Base-by-base conservation (phyloP, 35 echinoderm and acorn worm species). In the Stichopus chloronotus region DNA sequence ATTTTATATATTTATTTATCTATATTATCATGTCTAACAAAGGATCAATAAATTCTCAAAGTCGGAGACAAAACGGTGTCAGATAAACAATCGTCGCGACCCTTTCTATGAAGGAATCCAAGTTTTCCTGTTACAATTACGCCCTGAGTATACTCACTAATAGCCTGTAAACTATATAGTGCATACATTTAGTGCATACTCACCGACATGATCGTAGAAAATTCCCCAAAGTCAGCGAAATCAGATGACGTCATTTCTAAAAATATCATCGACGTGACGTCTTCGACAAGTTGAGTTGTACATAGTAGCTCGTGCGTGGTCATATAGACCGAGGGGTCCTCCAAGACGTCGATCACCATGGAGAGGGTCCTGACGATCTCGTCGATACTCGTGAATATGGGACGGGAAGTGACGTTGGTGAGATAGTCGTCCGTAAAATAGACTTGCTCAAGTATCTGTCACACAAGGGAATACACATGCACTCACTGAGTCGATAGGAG, bases 141-240 rank as follows among this genome's bases (percentile, higher is more conserved):
- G 30, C 30, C 30, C 30, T 43, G 1, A 43, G 3, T 3, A 43
- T 43, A 43, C 30, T 3, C 30, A 3, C 30, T 43, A 43, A 43
- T 43, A 43, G n/a, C n/a, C n/a, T n/a, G n/a, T 43, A 43, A 43
- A 3, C 0, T 43, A 43, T 43, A 43, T 43, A 43, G 3, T 43
- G 3, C 30, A 43, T 43, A 16, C 2, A 7, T 22, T 11, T 21
- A 80, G 4, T 5, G 11, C 9, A 65, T 21, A 88, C 86, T 88
- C 61, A 88, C 86, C 21, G 86, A 88, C 86, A 88, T 88, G 13
- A 88, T 88, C 11, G 57, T 88, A n/a, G 57, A 63, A 69, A 88
- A 88, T 69, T 60, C 58, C 10, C 86, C 86, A 88, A 88, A 88
- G 52, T 88, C 86, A 25, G 58, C 86, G 20, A 88, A 88, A 69